Evolutionary conservation across 2,797 vertebrate species (phyloP).

Genomic region (Psittacula echo): DNA sequence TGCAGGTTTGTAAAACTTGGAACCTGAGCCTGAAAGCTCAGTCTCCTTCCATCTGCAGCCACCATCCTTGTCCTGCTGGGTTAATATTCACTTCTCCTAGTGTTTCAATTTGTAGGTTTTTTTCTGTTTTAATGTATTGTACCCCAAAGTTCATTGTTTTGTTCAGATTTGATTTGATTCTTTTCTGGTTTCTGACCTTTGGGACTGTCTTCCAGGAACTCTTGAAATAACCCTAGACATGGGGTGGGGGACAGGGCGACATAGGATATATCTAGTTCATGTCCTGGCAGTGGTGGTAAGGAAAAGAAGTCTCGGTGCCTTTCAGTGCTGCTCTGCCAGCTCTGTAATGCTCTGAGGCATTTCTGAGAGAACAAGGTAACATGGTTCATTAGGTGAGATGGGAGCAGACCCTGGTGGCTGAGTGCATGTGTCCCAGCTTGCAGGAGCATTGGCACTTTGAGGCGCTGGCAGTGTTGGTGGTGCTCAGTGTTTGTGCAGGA

Average conservation of each 20-base stretch:
- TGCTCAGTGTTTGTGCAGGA: not conserved
- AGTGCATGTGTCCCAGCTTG: not conserved
- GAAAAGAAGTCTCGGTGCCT: not conserved
- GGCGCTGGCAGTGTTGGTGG: not conserved
- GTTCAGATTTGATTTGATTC: not conserved
- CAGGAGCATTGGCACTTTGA: not conserved
- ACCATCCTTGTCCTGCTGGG: not conserved
- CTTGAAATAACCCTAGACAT: not conserved
- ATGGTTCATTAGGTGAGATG: not conserved
- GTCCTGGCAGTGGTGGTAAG: too few relatives aligned
- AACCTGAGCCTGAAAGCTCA: not conserved
- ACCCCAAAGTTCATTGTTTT: not conserved
- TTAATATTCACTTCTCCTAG: not conserved
- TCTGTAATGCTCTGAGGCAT: not conserved
- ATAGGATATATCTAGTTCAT: not conserved
- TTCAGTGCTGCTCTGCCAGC: not conserved
- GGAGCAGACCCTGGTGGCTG: not conserved
- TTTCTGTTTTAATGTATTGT: not conserved
- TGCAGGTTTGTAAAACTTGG: not conserved
- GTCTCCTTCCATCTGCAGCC: not conserved
- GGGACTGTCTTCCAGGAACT: not conserved
- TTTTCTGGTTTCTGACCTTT: not conserved
- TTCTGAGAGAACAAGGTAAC: not conserved
- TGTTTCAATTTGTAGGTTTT: not conserved
- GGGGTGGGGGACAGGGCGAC: not conserved